Evolutionary conservation across 2,888 invertebrate genomes (phyloP).

Genomic region (Pinctada fucata): DNA sequence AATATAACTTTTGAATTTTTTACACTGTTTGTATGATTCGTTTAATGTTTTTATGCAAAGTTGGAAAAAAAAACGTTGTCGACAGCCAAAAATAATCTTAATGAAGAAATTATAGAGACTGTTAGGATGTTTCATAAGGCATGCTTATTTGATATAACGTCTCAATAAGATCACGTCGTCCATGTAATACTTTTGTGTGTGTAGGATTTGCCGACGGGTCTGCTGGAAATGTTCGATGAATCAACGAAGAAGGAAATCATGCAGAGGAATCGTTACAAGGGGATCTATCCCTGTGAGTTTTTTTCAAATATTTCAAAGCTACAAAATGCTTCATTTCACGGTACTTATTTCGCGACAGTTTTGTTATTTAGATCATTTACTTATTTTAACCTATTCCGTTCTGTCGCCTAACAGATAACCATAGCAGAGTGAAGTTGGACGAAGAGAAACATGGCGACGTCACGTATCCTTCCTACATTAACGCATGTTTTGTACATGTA

Average conservation of each 20-base stretch:
- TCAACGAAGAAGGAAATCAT: constrained; percentile 1
- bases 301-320: neutral
- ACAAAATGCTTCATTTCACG: too few relatives aligned
- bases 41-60: too few relatives aligned
- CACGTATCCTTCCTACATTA: neutral
- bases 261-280: constrained; percentile 17
- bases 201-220: neutral
- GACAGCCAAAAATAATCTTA: too few relatives aligned
- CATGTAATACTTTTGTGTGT: neutral
- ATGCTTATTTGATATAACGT: neutral
- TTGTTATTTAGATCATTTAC: too few relatives aligned
- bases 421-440: neutral
- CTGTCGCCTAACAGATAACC: neutral
- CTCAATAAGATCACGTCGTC: neutral
- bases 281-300: constrained; percentile 15
- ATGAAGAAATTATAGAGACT: too few relatives aligned
- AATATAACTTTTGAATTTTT: too few relatives aligned
- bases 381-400: too few relatives aligned
- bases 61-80: too few relatives aligned
- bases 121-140: too few relatives aligned
- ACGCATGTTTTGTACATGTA: neutral
- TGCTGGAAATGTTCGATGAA: constrained; percentile 4
- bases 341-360: too few relatives aligned
- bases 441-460: neutral
- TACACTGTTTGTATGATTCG: too few relatives aligned